Base-by-base conservation (phyloP, 2,113 vertebrate species). In the Sinocyclocheilus grahami region DNA sequence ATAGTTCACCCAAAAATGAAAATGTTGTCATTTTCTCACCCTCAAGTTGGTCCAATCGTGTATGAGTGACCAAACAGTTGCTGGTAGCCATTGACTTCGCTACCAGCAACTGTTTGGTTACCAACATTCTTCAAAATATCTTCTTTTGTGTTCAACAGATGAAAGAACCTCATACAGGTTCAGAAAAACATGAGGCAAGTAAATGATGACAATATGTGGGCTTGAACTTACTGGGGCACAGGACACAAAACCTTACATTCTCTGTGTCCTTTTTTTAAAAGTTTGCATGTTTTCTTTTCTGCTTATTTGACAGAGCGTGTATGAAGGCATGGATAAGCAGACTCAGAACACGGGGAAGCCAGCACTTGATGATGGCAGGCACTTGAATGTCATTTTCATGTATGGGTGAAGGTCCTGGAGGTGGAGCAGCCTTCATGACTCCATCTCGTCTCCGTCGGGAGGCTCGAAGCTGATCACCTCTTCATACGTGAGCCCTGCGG, bases 361-460 rank as follows among this genome's bases (percentile, higher is more conserved):
- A 74, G 92, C 93, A 95, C 94, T 94, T 92, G 94, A 94, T 94
- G 92, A 92, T 3, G 92, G 85, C 75, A 86, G 88, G 87, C 67
- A 72, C 77, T 85, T 86, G 42, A 86, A 86, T 93, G 95, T 94
- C 95, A 74, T 84, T 86, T 82, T 82, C 92, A 91, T 90, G 86
- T 84, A 93, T 91, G 94, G 92, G 94, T 93, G 94, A 95, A 93
- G 95, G 92, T 95, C 94, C 92, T 89, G 92, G 90, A 91, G 90
- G 86, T 88, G 89, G 89, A 83, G 86, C 69, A 86, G 53, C 69
- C 33, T 93, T 98, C 97, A 99, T 72, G 97, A 98, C 88, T 99
- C 97, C 98, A 99, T 99, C 92, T 98, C 96, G 53, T 99, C 97
- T 91, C 95, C 95, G 78, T 99, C 97, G 0, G 96, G 97, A 0